Conservation (phyloP, 2,797 vertebrate genomes). For the Tympanoctomys barrerae region DNA sequence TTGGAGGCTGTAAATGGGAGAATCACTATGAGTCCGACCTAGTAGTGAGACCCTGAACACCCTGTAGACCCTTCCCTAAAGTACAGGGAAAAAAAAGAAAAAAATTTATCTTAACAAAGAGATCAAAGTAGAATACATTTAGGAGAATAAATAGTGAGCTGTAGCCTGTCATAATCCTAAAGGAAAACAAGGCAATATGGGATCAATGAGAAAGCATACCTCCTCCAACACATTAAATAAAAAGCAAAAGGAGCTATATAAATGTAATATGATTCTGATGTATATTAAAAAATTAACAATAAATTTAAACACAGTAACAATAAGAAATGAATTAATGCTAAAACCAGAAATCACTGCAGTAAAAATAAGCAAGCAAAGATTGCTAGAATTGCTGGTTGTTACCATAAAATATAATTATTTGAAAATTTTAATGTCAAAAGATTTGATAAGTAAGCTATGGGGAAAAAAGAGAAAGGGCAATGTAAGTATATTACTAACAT, state of each 20-base stretch:
- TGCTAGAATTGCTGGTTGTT: not conserved
- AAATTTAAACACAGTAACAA: not conserved
- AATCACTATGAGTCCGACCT: too few relatives aligned
- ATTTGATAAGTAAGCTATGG: not conserved
- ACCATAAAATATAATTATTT: not conserved
- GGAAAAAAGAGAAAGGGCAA: not conserved
- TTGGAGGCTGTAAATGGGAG: too few relatives aligned
- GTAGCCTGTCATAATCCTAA: not conserved
- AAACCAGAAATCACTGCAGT: slow-evolving; percentile 19
- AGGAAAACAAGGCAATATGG: not conserved
- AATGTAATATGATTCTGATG: slow-evolving; percentile 15
- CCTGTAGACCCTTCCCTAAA: too few relatives aligned
- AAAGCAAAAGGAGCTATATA: not conserved
- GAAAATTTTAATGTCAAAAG: slow-evolving; percentile 17
- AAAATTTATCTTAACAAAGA: not conserved
- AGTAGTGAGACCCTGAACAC: too few relatives aligned
- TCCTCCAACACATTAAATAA: not conserved
- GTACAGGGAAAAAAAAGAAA: not conserved
- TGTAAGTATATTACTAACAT: not conserved
- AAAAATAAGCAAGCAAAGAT: not conserved
- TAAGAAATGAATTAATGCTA: not conserved
- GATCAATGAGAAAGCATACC: not conserved
- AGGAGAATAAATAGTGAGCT: not conserved
- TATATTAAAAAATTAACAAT: not conserved
- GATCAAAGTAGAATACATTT: not conserved